Percentiles rank a stretch among this genome's conserved stretches.
Conservation (phyloP, 2,113 vertebrate species). For the Sterrhoptilus dennistouni region DNA sequence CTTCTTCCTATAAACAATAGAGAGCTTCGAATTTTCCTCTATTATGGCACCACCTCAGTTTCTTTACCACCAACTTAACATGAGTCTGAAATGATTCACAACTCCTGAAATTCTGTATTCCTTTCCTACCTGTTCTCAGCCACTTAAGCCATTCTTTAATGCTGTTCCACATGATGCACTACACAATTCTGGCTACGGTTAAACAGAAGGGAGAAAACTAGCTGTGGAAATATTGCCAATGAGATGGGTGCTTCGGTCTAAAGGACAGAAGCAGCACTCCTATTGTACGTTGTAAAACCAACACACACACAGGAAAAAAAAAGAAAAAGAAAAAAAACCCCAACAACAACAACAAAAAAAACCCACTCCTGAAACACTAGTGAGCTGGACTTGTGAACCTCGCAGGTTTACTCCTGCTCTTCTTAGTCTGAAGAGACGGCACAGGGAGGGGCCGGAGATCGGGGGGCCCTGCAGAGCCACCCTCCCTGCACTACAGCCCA, state of each 20-base stretch:
- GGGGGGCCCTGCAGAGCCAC: not conserved
- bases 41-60: not conserved
- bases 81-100: not conserved
- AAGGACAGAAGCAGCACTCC: not conserved
- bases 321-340: no score
- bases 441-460: not conserved
- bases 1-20: not conserved
- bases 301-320: no score
- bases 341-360: no score
- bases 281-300: not conserved
- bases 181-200: not conserved
- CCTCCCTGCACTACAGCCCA: not conserved
- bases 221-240: not conserved
- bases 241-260: not conserved
- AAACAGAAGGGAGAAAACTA: not conserved
- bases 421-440: not conserved
- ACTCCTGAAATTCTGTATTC: not conserved
- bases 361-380: not conserved
- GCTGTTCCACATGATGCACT: no score
- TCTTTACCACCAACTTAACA: not conserved
- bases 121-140: not conserved
- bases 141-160: accelerated
- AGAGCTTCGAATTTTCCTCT: not conserved
- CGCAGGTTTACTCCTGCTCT: not conserved
- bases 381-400: not conserved